Evolutionary conservation across 2,797 vertebrate species (phyloP).

Genomic region (Oceanodroma leucorhoa): DNA sequence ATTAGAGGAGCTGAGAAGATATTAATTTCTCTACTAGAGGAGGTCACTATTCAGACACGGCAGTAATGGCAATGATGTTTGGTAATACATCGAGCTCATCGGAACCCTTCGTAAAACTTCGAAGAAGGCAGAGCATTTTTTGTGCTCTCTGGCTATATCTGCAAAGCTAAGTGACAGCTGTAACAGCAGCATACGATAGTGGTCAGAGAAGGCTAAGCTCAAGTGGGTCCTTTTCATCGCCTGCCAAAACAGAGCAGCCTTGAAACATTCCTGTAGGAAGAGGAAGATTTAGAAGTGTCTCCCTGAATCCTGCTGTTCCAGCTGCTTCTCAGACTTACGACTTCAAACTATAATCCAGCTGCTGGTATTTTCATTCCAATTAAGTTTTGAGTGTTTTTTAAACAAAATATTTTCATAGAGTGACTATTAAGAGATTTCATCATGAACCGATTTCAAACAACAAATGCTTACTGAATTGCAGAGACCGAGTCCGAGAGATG

Average conservation of each 20-base stretch:
- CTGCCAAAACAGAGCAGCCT: constrained; percentile 34
- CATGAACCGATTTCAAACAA: constrained; percentile 53
- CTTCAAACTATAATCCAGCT: constrained; percentile 50
- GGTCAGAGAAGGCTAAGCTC: background rate
- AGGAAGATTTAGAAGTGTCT: background rate
- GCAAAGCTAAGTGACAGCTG: background rate
- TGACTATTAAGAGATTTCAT: constrained; percentile 45
- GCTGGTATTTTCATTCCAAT: constrained; percentile 60
- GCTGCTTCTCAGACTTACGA: constrained; percentile 21
- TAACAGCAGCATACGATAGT: background rate
- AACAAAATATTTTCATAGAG: constrained; percentile 62
- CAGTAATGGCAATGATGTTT: background rate
- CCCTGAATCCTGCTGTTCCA: constrained; percentile 26
- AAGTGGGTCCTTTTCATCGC: constrained; percentile 17
- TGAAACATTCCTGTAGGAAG: background rate
- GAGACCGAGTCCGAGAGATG: background rate
- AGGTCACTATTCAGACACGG: background rate
- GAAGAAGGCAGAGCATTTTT: background rate
- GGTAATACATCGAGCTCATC: background rate
- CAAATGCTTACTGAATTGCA: constrained; percentile 8
- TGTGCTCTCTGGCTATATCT: background rate
- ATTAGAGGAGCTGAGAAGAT: background rate
- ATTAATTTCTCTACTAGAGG: background rate
- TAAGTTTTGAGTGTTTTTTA: constrained; percentile 59
- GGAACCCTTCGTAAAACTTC: background rate